These are phyloP conservation scores for Vicugna pacos DNA, from an alignment of 2,113 vertebrate species.

Conservation along the genomic window DNA sequence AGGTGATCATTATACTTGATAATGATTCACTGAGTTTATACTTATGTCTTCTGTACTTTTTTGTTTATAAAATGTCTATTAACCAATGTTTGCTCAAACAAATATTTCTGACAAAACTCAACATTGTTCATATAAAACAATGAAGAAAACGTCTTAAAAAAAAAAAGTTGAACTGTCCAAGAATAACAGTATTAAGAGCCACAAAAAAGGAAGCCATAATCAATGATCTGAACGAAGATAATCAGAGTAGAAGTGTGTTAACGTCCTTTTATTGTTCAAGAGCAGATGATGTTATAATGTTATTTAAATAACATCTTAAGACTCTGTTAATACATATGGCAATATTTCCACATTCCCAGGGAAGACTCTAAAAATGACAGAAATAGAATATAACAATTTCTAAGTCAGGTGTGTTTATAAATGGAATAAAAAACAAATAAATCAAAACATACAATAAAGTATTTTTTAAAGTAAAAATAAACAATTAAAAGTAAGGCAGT, in stretches of 20 bases:
- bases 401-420: not conserved
- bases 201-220: not conserved
- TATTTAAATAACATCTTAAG: not conserved
- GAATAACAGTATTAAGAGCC: not conserved
- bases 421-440: conserved; percentile 19
- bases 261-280: not conserved
- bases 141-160: not conserved
- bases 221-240: not conserved
- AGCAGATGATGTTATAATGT: not conserved
- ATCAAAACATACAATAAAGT: not conserved
- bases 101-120: not conserved
- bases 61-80: not conserved
- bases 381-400: not conserved
- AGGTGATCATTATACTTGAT: not conserved
- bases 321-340: not conserved
- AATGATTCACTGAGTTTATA: not conserved
- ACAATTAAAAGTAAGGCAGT: not conserved
- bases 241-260: not conserved
- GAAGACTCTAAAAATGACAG: not conserved
- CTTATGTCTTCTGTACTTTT: not conserved
- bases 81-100: conserved; percentile 2
- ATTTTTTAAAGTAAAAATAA: conserved; percentile 11
- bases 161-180: not conserved
- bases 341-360: conserved; percentile 8
- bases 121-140: conserved; percentile 21